Percentiles rank a stretch among this genome's conserved stretches.
These are phyloP conservation scores for Malurus melanocephalus DNA, from an alignment of 2,113 vertebrate genomes.

Conservation along the genomic window DNA sequence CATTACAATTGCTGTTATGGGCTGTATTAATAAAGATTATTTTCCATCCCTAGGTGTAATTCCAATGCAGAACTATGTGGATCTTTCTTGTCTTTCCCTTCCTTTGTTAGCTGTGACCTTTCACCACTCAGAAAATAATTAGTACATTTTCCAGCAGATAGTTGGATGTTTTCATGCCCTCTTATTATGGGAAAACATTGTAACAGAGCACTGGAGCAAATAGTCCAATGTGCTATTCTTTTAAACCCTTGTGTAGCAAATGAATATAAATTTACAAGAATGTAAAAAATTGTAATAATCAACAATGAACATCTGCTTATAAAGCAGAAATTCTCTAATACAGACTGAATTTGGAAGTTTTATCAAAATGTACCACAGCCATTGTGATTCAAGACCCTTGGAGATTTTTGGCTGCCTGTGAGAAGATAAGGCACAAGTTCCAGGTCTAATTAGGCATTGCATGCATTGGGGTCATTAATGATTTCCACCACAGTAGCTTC, in stretches of 20 bases:
- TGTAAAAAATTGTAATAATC: not conserved
- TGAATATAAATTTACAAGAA: not conserved
- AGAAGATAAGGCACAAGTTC: not conserved
- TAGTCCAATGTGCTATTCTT: not conserved
- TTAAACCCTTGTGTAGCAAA: not conserved
- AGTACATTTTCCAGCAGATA: constrained; percentile 62
- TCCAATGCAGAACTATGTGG: constrained; percentile 2
- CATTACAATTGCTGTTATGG: constrained; percentile 11
- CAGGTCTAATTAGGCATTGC: not conserved
- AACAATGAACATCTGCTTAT: not conserved
- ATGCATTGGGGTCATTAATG: not conserved
- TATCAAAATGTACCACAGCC: not conserved
- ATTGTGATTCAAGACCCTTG: not conserved
- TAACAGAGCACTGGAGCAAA: constrained; percentile 38
- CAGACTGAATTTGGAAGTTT: not conserved
- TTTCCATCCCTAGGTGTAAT: constrained; percentile 4
- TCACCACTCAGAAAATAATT: constrained; percentile 51
- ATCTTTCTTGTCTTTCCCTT: constrained; percentile 6
- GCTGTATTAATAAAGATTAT: not conserved
- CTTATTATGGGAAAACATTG: constrained; percentile 35
- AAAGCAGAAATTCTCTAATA: not conserved
- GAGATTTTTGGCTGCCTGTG: not conserved
- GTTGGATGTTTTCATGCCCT: constrained; percentile 28
- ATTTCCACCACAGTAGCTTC: constrained; percentile 26
- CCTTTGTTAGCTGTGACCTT: constrained; percentile 19